These are phyloP conservation scores for Choristoneura fumiferana DNA, from an alignment of 1,140 invertebrate species.

Conservation along the genomic window DNA sequence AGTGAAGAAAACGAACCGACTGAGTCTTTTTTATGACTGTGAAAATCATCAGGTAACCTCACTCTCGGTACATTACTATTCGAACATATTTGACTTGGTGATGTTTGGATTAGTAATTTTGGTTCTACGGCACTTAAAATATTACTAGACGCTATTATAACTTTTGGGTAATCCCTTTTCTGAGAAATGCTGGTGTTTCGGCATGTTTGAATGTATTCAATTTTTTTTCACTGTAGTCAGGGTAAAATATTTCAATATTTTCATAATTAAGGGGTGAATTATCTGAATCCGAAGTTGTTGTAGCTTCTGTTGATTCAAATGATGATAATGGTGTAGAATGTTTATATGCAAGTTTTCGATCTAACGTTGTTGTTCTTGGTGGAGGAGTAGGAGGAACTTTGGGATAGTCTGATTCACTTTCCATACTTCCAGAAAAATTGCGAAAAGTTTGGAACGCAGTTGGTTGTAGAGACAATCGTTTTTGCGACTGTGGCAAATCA, in stretches of 20 bases:
- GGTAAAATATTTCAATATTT: conserved; percentile 55
- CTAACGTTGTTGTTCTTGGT: conserved; percentile 82
- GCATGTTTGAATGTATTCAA: conserved; percentile 26
- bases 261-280: conserved; percentile 49
- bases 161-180: conserved; percentile 57
- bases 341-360: conserved; percentile 68
- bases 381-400: conserved; percentile 82
- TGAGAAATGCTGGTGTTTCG: conserved; percentile 20
- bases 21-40: conserved; percentile 56
- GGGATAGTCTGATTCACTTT: conserved; percentile 60
- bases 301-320: conserved; percentile 45
- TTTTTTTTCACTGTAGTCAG: conserved; percentile 40
- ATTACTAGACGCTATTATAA: conserved; percentile 65
- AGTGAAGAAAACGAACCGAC: conserved; percentile 64
- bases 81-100: conserved; percentile 51
- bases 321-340: conserved; percentile 62
- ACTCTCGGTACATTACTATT: conserved; percentile 53
- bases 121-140: conserved; percentile 40
- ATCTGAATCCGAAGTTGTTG: conserved; percentile 38
- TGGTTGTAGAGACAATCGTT: conserved; percentile 79
- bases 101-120: conserved; percentile 61
- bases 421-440: conserved; percentile 53
- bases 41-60: conserved; percentile 63
- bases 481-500: conserved; percentile 81
- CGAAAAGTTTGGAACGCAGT: conserved; percentile 63